These are phyloP conservation scores for Radopholus similis DNA, from an alignment of 1,140 invertebrate species.

Conservation along the genomic window DNA sequence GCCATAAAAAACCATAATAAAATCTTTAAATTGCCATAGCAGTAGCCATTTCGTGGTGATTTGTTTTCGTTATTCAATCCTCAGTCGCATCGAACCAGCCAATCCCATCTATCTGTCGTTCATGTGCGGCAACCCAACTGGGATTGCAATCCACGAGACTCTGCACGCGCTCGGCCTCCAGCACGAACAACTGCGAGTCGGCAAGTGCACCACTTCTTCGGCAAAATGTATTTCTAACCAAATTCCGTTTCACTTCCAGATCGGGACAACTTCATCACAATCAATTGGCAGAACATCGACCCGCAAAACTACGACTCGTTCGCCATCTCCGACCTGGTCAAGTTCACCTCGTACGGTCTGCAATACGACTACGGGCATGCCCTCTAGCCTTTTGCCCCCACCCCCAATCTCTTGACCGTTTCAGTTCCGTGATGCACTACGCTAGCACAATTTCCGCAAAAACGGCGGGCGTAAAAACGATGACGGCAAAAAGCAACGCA, in stretches of 20 bases:
- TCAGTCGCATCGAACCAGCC: slow-evolving; percentile 28
- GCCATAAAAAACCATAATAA: not conserved
- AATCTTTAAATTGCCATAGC: not conserved
- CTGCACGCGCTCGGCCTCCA: slow-evolving; percentile 61
- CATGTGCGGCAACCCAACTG: slow-evolving; percentile 41
- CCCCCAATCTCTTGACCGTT: not conserved
- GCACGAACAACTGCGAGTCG: slow-evolving; percentile 65
- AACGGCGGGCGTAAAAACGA: slow-evolving; percentile 34
- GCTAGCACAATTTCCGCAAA: slow-evolving; percentile 20
- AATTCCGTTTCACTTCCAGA: slow-evolving; percentile 49
- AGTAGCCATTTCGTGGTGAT: not conserved
- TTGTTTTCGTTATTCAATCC: not conserved
- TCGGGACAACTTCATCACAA: slow-evolving; percentile 63
- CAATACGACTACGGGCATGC: slow-evolving; percentile 41
- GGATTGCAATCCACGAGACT: slow-evolving; percentile 60
- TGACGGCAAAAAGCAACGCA: slow-evolving; percentile 44
- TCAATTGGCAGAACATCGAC: slow-evolving; percentile 64
- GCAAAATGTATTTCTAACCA: not conserved
- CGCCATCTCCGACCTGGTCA: slow-evolving; percentile 47
- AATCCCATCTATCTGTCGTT: slow-evolving; percentile 50
- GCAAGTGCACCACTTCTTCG: not conserved
- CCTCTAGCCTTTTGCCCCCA: not conserved
- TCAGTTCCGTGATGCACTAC: slow-evolving; percentile 48
- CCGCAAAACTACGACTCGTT: slow-evolving; percentile 59
- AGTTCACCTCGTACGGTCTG: slow-evolving; percentile 40